Percentiles rank a stretch among this genome's conserved stretches.
phyloP scores from a whole-genome alignment of 2,888 invertebrate species.

The Schizotus pectinicornis region DNA sequence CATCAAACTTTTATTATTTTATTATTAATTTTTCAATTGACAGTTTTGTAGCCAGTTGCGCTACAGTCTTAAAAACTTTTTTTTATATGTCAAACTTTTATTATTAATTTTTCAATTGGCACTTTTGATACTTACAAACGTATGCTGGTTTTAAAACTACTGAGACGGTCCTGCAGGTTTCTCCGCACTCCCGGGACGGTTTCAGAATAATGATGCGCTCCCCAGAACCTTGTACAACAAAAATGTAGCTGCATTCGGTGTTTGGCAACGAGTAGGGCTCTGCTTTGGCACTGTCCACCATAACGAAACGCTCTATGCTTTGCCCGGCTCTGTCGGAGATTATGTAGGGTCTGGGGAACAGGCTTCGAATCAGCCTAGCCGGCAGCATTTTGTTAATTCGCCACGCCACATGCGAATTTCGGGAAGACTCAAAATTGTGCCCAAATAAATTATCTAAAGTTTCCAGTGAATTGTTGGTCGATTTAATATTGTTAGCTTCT shows the following conservation, averaged over 20 bases:
- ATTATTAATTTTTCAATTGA: too few relatives aligned
- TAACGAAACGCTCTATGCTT: constrained; percentile 73
- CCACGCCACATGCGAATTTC: constrained; percentile 61
- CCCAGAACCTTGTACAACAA: constrained; percentile 76
- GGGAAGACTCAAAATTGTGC: constrained; percentile 37
- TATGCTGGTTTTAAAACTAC: constrained; percentile 74
- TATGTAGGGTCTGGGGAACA: constrained; percentile 75
- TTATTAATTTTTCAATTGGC: too few relatives aligned
- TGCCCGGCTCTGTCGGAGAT: constrained; percentile 71
- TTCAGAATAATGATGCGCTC: constrained; percentile 73
- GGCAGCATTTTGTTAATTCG: constrained; percentile 79
- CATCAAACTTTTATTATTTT: too few relatives aligned
- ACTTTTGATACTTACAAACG: constrained; percentile 80
- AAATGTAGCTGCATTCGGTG: constrained; percentile 82
- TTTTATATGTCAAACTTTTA: too few relatives aligned
- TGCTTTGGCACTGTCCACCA: constrained; percentile 76
- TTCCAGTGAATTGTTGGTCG: constrained; percentile 45
- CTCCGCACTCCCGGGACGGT: constrained; percentile 79
- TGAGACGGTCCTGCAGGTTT: constrained; percentile 74
- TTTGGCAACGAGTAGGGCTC: constrained; percentile 73
- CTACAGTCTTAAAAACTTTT: too few relatives aligned
- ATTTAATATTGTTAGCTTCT: constrained; percentile 67
- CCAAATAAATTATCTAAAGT: constrained; percentile 44
- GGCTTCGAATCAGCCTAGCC: constrained; percentile 71
- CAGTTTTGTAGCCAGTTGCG: too few relatives aligned